A percentile compares a stretch with the other conserved stretches of the same genome.
phyloP scores from a whole-genome alignment of 2,888 invertebrate species.

The Allacma fusca region DNA sequence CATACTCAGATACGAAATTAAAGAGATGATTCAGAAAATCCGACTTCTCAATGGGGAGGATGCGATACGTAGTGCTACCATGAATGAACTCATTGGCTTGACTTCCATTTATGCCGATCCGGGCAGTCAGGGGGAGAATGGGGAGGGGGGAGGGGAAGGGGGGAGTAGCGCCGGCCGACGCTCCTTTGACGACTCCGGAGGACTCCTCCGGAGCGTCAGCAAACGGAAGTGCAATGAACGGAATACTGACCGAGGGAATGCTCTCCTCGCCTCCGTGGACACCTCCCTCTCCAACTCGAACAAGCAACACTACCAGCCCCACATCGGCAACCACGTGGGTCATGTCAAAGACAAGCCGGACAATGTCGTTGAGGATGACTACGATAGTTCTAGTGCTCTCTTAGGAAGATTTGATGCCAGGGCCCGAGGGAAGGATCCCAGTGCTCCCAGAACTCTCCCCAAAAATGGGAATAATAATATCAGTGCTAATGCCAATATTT shows the following conservation, averaged over 20 bases:
- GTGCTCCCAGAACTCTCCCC: conserved; percentile 39
- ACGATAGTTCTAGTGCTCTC: conserved; percentile 54
- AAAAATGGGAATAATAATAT: conserved; percentile 60
- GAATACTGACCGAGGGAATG: conserved; percentile 13
- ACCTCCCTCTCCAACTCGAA: conserved; percentile 11
- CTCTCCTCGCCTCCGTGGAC: not conserved
- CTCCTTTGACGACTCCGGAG: not conserved
- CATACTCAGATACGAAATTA: conserved; percentile 71
- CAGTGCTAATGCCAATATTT: conserved; percentile 25
- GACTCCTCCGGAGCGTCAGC: not conserved
- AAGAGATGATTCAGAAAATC: conserved; percentile 78
- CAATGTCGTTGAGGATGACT: conserved; percentile 53
- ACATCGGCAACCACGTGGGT: conserved; percentile 27
- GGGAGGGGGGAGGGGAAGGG: not conserved
- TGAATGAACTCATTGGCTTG: conserved; percentile 60
- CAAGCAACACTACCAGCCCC: not conserved
- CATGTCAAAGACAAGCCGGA: not conserved
- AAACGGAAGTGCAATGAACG: conserved; percentile 24
- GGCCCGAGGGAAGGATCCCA: not conserved
- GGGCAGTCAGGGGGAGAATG: conserved; percentile 24
- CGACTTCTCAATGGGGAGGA: conserved; percentile 78
- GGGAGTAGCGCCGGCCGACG: not conserved
- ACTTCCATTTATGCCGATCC: conserved; percentile 53
- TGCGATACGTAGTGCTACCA: conserved; percentile 64
- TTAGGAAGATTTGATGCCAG: conserved; percentile 31